Evolutionary conservation across 2,888 invertebrate genomes (phyloP).

Genomic region (Branchipolynoe longqiensis): DNA sequence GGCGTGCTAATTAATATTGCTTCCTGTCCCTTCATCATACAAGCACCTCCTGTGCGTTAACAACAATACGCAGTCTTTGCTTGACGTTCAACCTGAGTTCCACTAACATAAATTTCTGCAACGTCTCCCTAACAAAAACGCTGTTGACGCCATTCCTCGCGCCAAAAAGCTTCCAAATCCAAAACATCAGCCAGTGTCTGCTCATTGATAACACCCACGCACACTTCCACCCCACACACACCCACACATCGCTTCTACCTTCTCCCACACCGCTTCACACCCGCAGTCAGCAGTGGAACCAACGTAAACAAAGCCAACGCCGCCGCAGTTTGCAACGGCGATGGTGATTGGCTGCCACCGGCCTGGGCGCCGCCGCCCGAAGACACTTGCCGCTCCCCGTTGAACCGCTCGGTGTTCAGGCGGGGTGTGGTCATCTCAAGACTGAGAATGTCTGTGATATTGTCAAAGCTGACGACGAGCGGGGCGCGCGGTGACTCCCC

Average conservation of each 20-base stretch:
- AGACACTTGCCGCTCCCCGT: conserved; percentile 23
- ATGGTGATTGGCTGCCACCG: conserved; percentile 24
- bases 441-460: conserved; percentile 24
- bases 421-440: conserved; percentile 28
- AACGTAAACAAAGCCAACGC: neutral
- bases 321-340: conserved; percentile 2
- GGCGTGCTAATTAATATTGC: conserved; percentile 7
- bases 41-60: conserved; percentile 8
- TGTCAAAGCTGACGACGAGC: conserved; percentile 26
- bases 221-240: no score
- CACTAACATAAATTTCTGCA: no score
- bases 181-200: neutral
- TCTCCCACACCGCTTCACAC: neutral
- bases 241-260: neutral
- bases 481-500: neutral
- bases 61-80: no score
- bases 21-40: conserved; percentile 8
- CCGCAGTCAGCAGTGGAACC: conserved; percentile 5
- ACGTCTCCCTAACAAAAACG: no score
- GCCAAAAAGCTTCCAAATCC: neutral
- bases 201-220: neutral
- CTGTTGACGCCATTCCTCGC: neutral
- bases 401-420: conserved; percentile 36
- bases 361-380: neutral
- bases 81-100: no score